A percentile compares a stretch with the other conserved stretches of the same genome.
Evolutionary conservation across 2,797 vertebrate genomes (phyloP).

Genomic region (Margarornis squamiger): DNA sequence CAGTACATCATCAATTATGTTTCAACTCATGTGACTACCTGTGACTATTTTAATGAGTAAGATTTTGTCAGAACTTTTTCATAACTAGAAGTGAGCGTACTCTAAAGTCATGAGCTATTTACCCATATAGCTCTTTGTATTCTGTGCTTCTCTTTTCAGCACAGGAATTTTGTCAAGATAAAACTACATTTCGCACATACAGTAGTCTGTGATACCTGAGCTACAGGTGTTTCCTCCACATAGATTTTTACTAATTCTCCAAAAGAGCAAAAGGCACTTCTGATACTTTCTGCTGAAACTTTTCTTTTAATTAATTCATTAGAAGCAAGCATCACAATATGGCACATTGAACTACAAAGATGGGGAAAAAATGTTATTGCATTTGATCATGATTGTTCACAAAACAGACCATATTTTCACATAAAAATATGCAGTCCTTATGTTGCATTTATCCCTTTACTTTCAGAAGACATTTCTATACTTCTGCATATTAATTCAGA

Average conservation of each 20-base stretch:
- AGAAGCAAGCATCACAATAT: not conserved
- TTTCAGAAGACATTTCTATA: not conserved
- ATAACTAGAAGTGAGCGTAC: not conserved
- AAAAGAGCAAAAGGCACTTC: not conserved
- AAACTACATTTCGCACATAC: not conserved
- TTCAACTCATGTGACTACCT: not conserved
- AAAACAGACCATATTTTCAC: not conserved
- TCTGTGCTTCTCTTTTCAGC: not conserved
- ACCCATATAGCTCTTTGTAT: not conserved
- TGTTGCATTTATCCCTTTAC: not conserved
- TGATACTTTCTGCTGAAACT: not conserved
- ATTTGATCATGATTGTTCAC: slow-evolving; percentile 3
- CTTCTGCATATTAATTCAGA: not conserved
- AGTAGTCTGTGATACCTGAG: not conserved
- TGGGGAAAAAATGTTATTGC: not conserved
- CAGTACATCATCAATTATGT: not conserved
- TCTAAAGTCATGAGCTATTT: not conserved
- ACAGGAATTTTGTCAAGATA: not conserved
- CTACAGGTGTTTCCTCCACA: not conserved
- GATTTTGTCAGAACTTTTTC: not conserved
- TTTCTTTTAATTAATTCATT: not conserved
- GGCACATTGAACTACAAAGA: not conserved
- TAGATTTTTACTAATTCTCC: not conserved
- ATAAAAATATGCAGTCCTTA: not conserved
- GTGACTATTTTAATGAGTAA: not conserved